A percentile compares a stretch with the other conserved stretches of the same genome.
Evolutionary conservation across 53 echinoderm and acorn worm species (phyloP).

Genomic region (Stichopus horrens): DNA sequence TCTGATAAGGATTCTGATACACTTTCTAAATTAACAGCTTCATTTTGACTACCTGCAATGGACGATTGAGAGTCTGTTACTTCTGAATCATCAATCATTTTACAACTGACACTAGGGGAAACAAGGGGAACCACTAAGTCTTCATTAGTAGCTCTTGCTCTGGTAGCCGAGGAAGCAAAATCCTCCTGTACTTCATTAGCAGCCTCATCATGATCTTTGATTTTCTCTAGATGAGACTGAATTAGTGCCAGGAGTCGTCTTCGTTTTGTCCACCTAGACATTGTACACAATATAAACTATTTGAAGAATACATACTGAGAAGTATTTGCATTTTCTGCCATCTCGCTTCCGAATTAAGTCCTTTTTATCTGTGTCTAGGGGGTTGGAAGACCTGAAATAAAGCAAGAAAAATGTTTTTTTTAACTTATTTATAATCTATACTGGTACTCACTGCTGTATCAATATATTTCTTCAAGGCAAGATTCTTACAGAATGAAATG

Average conservation of each 20-base stretch:
- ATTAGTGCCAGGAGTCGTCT: constrained; percentile 7
- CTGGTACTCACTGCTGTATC: too few relatives aligned
- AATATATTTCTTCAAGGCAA: too few relatives aligned
- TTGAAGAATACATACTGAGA: constrained; percentile 1
- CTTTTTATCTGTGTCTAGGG: too few relatives aligned
- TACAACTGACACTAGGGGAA: too few relatives aligned
- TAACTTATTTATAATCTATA: too few relatives aligned
- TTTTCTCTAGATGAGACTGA: constrained; percentile 9
- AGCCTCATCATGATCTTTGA: constrained; percentile 3
- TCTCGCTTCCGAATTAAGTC: not conserved
- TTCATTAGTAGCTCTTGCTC: constrained; percentile 7
- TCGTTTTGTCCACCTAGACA: constrained; percentile 32
- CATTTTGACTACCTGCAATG: not conserved
- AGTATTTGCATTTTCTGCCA: constrained; percentile 10
- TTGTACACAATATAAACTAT: not conserved
- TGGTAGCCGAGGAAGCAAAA: not conserved
- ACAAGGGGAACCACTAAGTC: not conserved
- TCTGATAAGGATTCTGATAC: not conserved
- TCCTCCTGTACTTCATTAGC: not conserved
- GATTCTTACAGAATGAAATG: too few relatives aligned
- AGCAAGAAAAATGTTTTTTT: too few relatives aligned
- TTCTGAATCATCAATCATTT: too few relatives aligned
- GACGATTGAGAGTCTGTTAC: not conserved
- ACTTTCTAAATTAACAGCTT: not conserved
- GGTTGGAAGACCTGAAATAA: too few relatives aligned